Evolutionary conservation across 2,113 vertebrate genomes (phyloP).

Genomic region (Rynchops niger): DNA sequence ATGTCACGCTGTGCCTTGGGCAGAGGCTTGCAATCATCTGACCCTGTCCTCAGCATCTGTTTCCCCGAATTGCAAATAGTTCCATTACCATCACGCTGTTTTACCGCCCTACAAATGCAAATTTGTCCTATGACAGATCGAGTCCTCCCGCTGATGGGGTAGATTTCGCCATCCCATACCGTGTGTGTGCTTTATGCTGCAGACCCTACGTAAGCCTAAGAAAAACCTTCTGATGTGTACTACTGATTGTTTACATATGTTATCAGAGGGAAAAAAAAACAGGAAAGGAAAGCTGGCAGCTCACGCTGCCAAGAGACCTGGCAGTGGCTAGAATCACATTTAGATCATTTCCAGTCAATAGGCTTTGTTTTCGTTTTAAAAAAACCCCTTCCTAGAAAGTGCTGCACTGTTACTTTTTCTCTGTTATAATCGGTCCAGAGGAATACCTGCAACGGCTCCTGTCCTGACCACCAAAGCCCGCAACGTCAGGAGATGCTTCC

Average conservation of each 20-base stretch:
- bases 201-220: slow-evolving; percentile 8
- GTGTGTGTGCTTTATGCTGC: neutral
- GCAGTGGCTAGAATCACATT: slow-evolving; percentile 4
- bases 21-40: slow-evolving; percentile 32
- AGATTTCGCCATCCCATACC: neutral
- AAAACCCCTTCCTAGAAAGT: slow-evolving; percentile 35
- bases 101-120: neutral
- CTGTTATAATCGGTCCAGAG: neutral
- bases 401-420: slow-evolving; percentile 18
- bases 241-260: slow-evolving; percentile 47
- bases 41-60: slow-evolving; percentile 40
- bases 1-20: slow-evolving; percentile 35
- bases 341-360: slow-evolving; percentile 53
- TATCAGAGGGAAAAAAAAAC: slow-evolving; percentile 37
- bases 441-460: neutral
- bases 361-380: neutral
- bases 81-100: slow-evolving; percentile 1
- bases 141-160: neutral
- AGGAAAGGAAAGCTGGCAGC: slow-evolving; percentile 53
- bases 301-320: slow-evolving; percentile 24
- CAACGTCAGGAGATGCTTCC: neutral
- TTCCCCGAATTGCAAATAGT: slow-evolving; percentile 33
- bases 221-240: slow-evolving; percentile 30
- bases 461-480: neutral
- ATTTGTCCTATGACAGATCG: neutral